Conservation (phyloP, 2,797 vertebrate species). For the Myiothlypis coronata region DNA sequence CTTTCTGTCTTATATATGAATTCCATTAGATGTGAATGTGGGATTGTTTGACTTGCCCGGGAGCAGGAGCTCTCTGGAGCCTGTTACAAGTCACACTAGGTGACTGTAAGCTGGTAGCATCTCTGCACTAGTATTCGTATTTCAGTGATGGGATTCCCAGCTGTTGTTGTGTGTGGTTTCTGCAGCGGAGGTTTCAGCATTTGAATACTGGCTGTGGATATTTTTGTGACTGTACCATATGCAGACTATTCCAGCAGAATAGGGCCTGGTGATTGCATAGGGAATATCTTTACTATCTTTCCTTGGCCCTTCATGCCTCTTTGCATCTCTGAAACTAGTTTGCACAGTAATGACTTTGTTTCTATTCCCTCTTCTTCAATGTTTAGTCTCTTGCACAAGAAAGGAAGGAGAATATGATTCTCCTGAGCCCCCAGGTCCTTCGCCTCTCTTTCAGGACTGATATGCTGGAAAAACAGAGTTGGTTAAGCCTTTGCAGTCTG, state of each 20-base stretch:
- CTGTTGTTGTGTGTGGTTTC: background rate
- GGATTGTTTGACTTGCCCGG: background rate
- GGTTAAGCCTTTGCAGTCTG: background rate
- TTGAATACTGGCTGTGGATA: background rate
- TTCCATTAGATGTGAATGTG: background rate
- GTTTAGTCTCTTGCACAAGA: background rate
- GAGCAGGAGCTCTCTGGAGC: background rate
- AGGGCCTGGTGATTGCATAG: fast-evolving
- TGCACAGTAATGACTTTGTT: background rate
- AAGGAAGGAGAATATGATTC: background rate
- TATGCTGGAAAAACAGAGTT: background rate
- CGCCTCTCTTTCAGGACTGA: background rate
- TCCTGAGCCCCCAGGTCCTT: background rate
- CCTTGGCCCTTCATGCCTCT: background rate
- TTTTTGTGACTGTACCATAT: background rate
- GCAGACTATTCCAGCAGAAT: background rate
- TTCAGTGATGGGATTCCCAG: background rate
- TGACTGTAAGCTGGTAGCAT: background rate
- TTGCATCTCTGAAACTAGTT: background rate
- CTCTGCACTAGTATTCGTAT: background rate
- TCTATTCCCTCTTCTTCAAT: background rate
- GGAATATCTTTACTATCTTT: background rate
- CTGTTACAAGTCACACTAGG: background rate
- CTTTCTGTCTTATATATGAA: background rate
- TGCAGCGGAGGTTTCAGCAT: background rate